phyloP scores from a whole-genome alignment of 2,888 invertebrate genomes.

The Nomada lathburiana region DNA sequence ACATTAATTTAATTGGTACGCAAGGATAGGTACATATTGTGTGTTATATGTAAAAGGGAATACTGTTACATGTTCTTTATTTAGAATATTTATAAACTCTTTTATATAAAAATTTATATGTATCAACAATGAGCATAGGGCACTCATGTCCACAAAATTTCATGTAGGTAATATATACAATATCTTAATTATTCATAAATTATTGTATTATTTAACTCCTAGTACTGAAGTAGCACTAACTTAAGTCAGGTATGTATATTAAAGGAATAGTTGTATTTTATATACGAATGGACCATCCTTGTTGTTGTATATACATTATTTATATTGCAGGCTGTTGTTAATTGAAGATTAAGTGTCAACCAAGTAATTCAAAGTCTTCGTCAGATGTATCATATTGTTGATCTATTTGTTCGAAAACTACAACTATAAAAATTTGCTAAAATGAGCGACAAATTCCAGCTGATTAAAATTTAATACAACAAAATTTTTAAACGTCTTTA shows the following conservation, averaged over 20 bases:
- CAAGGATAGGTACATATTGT: constrained; percentile 35
- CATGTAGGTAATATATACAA: constrained; percentile 52
- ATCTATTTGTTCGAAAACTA: constrained; percentile 88
- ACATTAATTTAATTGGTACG: constrained; percentile 10
- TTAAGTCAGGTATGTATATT: constrained; percentile 33
- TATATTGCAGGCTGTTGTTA: constrained; percentile 36
- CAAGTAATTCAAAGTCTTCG: constrained; percentile 93
- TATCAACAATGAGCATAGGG: constrained; percentile 19
- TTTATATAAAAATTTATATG: constrained; percentile 33
- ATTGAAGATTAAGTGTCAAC: constrained; percentile 82
- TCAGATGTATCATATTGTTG: constrained; percentile 91
- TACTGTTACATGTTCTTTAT: constrained; percentile 20
- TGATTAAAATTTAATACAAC: constrained; percentile 1
- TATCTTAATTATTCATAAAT: constrained; percentile 51
- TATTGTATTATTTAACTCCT: constrained; percentile 36
- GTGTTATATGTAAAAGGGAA: constrained; percentile 25
- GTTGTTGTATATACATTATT: constrained; percentile 50
- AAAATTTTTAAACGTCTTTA: neutral
- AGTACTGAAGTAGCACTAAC: constrained; percentile 44
- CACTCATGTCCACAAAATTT: constrained; percentile 53
- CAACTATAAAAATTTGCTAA: constrained; percentile 80
- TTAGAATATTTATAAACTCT: neutral
- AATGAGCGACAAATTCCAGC: constrained; percentile 11
- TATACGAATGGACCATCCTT: constrained; percentile 31
- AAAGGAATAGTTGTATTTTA: constrained; percentile 45